These are phyloP conservation scores for Carcharodon carcharias DNA, from an alignment of 2,797 vertebrate species.

Conservation along the genomic window DNA sequence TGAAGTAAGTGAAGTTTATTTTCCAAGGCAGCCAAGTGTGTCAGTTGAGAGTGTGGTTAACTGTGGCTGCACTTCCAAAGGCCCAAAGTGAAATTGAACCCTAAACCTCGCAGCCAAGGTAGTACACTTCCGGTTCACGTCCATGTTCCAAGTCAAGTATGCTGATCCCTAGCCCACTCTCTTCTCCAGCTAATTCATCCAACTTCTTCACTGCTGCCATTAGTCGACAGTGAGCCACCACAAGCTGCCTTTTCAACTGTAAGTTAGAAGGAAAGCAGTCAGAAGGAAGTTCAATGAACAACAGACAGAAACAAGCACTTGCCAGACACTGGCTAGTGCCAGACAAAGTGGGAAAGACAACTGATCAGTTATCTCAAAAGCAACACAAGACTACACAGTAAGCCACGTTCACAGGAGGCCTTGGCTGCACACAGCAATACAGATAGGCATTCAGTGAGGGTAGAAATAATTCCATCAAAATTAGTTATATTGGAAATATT, in stretches of 20 bases:
- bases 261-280: background rate
- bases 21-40: background rate
- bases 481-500: background rate
- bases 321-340: background rate
- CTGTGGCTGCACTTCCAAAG: too few species aligned
- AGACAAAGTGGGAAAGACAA: background rate
- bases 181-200: background rate
- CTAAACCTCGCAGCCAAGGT: background rate
- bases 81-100: background rate
- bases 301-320: too few species aligned
- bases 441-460: background rate
- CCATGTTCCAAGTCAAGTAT: too few species aligned
- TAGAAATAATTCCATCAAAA: background rate
- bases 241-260: constrained; percentile 9
- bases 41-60: background rate
- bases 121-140: background rate
- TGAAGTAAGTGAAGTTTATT: background rate
- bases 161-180: background rate
- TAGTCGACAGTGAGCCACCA: constrained; percentile 18
- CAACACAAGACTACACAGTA: background rate
- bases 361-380: background rate
- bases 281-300: background rate
- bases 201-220: constrained; percentile 1
- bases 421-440: background rate
- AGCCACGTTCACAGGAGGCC: background rate